These are phyloP conservation scores for Peromyscus aztecus DNA, from an alignment of 2,797 vertebrate species.

Conservation along the genomic window DNA sequence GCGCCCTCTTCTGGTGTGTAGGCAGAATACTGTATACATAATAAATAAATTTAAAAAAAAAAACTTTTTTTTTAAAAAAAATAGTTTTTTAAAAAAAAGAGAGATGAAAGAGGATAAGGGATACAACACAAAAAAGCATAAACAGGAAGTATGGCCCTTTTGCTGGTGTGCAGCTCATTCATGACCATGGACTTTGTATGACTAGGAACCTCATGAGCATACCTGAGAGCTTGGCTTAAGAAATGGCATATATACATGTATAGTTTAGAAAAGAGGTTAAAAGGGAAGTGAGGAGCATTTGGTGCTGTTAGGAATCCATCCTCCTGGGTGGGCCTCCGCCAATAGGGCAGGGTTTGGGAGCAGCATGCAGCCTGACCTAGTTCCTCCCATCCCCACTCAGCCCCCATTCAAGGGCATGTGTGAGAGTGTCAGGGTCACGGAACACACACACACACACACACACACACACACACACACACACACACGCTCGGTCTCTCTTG, in stretches of 20 bases:
- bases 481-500: background rate
- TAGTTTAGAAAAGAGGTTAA: background rate
- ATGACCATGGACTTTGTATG: background rate
- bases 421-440: background rate
- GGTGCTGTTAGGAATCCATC: background rate
- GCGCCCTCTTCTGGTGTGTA: too few species aligned
- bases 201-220: background rate
- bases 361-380: background rate
- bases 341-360: background rate
- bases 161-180: too few species aligned
- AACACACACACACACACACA: background rate
- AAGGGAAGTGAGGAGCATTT: too few species aligned
- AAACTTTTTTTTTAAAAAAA: too few species aligned
- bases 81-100: too few species aligned
- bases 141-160: background rate
- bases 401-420: background rate
- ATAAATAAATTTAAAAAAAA: too few species aligned
- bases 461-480: background rate
- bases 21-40: too few species aligned
- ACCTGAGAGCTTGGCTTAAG: background rate
- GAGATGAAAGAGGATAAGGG: background rate
- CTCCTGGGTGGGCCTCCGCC: background rate
- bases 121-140: background rate
- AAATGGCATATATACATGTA: background rate
- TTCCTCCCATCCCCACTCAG: background rate